Evolutionary conservation across 2,797 vertebrate genomes (phyloP).

Genomic region (Amazonetta brasiliensis): DNA sequence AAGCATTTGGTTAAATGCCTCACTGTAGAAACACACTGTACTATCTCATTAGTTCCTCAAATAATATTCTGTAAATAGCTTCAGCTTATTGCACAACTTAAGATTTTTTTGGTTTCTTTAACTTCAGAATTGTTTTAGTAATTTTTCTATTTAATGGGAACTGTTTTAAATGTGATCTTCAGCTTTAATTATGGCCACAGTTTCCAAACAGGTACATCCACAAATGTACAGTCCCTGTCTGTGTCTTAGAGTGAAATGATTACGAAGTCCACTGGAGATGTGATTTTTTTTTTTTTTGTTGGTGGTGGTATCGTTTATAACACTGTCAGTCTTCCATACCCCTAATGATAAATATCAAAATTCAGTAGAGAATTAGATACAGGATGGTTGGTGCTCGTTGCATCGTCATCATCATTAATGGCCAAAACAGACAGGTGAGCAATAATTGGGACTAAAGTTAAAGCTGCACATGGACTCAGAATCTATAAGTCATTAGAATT

Average conservation of each 20-base stretch:
- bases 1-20: background rate
- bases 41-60: background rate
- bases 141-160: background rate
- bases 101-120: background rate
- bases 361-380: background rate
- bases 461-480: background rate
- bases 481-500: background rate
- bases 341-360: background rate
- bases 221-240: background rate
- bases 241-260: background rate
- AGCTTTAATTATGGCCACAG: background rate
- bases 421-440: background rate
- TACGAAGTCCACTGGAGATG: background rate
- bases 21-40: accelerated
- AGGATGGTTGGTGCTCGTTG: background rate
- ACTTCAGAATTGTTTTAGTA: background rate
- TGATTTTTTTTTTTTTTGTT: background rate
- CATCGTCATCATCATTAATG: background rate
- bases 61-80: background rate
- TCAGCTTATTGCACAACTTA: background rate
- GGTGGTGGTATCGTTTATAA: background rate
- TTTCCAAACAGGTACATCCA: background rate
- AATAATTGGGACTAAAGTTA: background rate
- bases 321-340: background rate
- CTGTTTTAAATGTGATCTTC: background rate